Conservation (phyloP, 2,797 vertebrate species). For the Peromyscus nudipes region DNA sequence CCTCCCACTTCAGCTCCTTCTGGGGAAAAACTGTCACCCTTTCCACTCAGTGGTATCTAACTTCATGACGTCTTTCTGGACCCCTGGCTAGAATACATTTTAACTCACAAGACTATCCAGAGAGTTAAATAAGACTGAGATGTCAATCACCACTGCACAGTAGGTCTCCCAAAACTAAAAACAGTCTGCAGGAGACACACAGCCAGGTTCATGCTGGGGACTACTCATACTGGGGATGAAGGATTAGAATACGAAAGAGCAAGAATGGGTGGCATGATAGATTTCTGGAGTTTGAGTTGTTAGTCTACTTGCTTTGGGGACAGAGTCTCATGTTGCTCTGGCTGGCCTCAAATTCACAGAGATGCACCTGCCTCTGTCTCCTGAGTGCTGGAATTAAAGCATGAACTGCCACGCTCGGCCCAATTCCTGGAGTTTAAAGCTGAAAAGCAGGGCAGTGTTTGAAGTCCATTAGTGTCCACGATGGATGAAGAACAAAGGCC, state of each 20-base stretch:
- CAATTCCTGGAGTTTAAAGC: constrained; percentile 5
- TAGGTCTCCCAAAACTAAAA: constrained; percentile 47
- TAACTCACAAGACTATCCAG: not conserved
- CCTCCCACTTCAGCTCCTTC: not conserved
- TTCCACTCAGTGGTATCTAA: constrained; percentile 11
- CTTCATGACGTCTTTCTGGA: constrained; percentile 31
- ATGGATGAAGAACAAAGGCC: not conserved
- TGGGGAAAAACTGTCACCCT: constrained; percentile 43
- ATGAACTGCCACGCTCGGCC: not conserved
- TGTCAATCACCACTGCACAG: not conserved
- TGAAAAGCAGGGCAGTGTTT: constrained; percentile 15
- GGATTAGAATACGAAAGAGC: not conserved
- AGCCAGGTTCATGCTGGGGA: not conserved
- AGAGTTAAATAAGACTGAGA: constrained; percentile 14
- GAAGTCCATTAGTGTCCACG: not conserved
- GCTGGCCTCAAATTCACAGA: not conserved
- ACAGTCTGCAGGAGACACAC: not conserved
- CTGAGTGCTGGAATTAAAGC: not conserved
- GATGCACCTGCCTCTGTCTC: not conserved
- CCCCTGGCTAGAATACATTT: constrained; percentile 18
- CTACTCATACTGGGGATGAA: not conserved
- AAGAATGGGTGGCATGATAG: not conserved
- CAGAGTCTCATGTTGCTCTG: not conserved
- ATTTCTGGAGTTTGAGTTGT: not conserved
- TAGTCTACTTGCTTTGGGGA: not conserved